Evolutionary conservation across 2,113 vertebrate genomes (phyloP).

Genomic region (Scatophagus argus): DNA sequence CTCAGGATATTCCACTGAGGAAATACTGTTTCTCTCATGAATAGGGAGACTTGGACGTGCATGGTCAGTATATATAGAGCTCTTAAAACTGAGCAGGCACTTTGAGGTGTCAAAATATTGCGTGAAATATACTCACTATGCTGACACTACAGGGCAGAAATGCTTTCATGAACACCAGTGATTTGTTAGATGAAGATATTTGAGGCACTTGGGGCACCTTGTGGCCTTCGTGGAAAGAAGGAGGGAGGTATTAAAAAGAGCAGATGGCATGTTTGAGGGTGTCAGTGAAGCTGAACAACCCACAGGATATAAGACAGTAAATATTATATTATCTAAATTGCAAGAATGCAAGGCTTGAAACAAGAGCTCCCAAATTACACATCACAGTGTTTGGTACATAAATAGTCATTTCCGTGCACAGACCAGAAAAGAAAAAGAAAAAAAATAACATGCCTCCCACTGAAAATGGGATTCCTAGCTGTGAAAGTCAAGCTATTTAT

Average conservation of each 20-base stretch:
- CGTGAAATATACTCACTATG: constrained; percentile 13
- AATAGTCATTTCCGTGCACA: constrained; percentile 76
- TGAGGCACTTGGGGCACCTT: constrained; percentile 27
- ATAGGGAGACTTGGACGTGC: constrained; percentile 9
- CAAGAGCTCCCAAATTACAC: constrained; percentile 76
- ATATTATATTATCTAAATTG: constrained; percentile 71
- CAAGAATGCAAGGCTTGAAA: constrained; percentile 64
- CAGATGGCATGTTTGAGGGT: constrained; percentile 49
- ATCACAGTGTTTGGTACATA: constrained; percentile 70
- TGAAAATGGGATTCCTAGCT: constrained; percentile 73
- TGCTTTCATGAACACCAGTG: not conserved
- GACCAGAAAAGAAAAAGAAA: constrained; percentile 45
- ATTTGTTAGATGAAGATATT: constrained; percentile 30
- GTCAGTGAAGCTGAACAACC: constrained; percentile 56
- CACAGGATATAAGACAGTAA: constrained; percentile 62
- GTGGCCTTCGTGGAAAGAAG: constrained; percentile 38
- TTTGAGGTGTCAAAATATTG: not conserved
- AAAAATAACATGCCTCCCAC: constrained; percentile 67
- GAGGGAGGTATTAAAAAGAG: constrained; percentile 19
- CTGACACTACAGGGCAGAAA: constrained; percentile 13
- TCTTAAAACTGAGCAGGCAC: constrained; percentile 4
- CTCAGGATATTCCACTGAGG: constrained; percentile 17
- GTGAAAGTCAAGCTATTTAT: constrained; percentile 77
- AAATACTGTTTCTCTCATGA: constrained; percentile 14
- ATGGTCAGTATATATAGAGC: constrained; percentile 27